Conservation (phyloP, 2,888 invertebrate genomes). For the Nomada fucata region DNA sequence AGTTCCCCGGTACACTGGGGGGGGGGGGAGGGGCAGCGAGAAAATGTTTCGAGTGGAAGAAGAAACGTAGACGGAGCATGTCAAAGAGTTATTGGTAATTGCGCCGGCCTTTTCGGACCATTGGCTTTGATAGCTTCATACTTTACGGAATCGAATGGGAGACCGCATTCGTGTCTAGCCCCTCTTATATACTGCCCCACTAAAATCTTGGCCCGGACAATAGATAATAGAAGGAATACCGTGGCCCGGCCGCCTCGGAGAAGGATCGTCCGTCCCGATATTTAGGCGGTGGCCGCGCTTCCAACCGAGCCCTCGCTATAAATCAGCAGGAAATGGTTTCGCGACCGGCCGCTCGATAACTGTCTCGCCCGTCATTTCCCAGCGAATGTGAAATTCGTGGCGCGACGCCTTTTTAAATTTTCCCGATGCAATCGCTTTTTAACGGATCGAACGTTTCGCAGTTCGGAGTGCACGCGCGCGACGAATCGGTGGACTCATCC, state of each 20-base stretch:
- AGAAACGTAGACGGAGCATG: slow-evolving; percentile 73
- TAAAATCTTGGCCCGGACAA: slow-evolving; percentile 75
- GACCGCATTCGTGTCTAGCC: slow-evolving; percentile 76
- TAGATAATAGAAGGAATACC: slow-evolving; percentile 76
- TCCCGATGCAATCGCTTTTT: too few species aligned
- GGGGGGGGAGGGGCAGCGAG: too few species aligned
- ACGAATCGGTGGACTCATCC: not conserved
- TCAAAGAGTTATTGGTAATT: slow-evolving; percentile 83
- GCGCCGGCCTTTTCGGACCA: slow-evolving; percentile 80
- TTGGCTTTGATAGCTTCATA: slow-evolving; percentile 83
- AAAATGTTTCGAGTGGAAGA: slow-evolving; percentile 67
- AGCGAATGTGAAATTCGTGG: not conserved
- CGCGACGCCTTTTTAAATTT: too few species aligned
- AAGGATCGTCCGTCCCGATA: slow-evolving; percentile 62
- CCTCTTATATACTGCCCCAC: slow-evolving; percentile 74
- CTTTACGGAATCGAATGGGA: slow-evolving; percentile 81
- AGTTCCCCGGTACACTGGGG: slow-evolving; percentile 18
- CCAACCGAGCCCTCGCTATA: slow-evolving; percentile 46
- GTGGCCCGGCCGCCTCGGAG: slow-evolving; percentile 34
- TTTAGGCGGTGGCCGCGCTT: slow-evolving; percentile 59
- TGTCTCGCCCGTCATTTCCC: slow-evolving; percentile 8
- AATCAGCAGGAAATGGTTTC: slow-evolving; percentile 45
- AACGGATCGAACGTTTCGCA: too few species aligned
- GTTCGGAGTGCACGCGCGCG: not conserved
- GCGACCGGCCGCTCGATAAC: slow-evolving; percentile 6